These are phyloP conservation scores for Esox masquinongy DNA, from an alignment of 2,797 vertebrate genomes.

Conservation along the genomic window DNA sequence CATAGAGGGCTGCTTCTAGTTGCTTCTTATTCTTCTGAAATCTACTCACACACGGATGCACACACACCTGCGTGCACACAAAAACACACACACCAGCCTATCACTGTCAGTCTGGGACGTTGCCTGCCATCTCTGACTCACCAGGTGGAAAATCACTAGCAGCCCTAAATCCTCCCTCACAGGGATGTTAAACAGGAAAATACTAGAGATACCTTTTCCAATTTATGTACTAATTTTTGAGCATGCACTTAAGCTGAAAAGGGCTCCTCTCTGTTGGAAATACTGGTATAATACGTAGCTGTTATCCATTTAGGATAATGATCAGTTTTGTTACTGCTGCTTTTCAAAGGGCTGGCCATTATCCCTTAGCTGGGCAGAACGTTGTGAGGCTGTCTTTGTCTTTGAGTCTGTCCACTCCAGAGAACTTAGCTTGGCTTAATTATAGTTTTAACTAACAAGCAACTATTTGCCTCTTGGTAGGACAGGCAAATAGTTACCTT, in stretches of 20 bases:
- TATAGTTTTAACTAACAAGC: conserved; percentile 41
- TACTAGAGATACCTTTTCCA: neutral
- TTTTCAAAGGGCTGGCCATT: neutral
- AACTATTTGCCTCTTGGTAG: conserved; percentile 35
- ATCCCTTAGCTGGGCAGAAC: neutral
- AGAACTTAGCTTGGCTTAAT: conserved; percentile 36
- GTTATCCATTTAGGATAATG: conserved; percentile 26
- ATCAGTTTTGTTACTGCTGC: conserved; percentile 7
- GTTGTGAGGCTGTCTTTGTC: neutral
- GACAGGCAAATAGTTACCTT: conserved; percentile 30
- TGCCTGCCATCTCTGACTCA: conserved; percentile 65
- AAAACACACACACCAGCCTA: conserved; percentile 65
- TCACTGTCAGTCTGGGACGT: conserved; percentile 54
- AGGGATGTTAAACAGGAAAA: neutral
- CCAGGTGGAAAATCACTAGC: conserved; percentile 62
- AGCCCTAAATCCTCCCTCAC: conserved; percentile 18
- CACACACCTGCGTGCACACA: conserved; percentile 34
- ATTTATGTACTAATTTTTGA: neutral
- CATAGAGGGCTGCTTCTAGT: conserved; percentile 46
- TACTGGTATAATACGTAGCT: conserved; percentile 4
- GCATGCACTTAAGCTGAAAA: neutral
- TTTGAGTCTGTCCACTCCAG: neutral
- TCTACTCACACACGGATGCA: conserved; percentile 30
- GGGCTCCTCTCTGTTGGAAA: neutral
- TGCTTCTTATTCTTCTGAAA: conserved; percentile 50